Conservation (phyloP, 2,113 vertebrate species). For the Maccullochella peelii region DNA sequence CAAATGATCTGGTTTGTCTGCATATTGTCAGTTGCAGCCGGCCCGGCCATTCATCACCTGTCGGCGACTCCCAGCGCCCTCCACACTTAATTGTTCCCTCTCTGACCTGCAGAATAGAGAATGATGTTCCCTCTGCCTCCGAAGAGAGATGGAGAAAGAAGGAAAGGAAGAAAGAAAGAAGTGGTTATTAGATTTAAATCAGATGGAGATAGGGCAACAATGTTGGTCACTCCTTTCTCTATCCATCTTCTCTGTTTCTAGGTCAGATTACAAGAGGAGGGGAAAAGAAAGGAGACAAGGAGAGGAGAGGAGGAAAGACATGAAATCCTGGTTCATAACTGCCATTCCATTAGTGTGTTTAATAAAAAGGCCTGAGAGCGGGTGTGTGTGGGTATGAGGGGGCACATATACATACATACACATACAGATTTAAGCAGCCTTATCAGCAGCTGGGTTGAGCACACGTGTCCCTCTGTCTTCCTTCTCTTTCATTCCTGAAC, state of each 20-base stretch:
- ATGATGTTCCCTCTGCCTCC: constrained; percentile 71
- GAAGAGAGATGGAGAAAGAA: neutral
- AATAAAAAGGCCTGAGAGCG: neutral
- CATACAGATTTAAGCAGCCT: neutral
- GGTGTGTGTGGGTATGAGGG: neutral
- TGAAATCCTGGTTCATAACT: constrained; percentile 54
- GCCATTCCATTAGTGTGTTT: constrained; percentile 38
- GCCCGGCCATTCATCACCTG: constrained; percentile 93
- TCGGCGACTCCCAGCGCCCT: constrained; percentile 85
- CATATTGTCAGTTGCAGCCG: constrained; percentile 91
- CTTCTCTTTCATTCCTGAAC: neutral
- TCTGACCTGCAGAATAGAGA: constrained; percentile 88
- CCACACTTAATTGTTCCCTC: constrained; percentile 90
- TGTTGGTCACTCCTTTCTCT: constrained; percentile 22
- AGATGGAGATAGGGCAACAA: neutral
- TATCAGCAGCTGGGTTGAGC: constrained; percentile 55
- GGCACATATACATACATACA: neutral
- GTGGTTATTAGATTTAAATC: constrained; percentile 1
- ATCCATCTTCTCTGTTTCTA: constrained; percentile 47
- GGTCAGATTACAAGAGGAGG: constrained; percentile 36
- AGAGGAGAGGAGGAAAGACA: neutral
- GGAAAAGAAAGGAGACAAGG: neutral
- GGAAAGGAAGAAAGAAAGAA: neutral
- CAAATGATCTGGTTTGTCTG: constrained; percentile 94
- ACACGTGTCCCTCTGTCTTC: neutral